Base-by-base conservation (phyloP, 2,888 invertebrate genomes). In the Loripinus fragilis region DNA sequence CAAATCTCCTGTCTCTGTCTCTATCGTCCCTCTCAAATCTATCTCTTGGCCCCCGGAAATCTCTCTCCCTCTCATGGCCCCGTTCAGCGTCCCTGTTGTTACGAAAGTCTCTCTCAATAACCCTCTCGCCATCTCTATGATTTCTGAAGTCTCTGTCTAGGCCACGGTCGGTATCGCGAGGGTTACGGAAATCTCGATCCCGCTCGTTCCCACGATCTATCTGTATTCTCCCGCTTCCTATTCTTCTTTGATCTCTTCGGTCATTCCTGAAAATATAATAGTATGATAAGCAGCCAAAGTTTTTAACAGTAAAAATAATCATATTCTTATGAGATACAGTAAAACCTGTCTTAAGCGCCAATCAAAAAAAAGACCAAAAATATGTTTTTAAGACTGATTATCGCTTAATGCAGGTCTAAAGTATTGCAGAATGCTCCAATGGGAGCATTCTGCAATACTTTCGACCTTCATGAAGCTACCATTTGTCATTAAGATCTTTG, bases 221-320 rank as follows among this genome's bases (percentile, higher is more conserved):
- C 76, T 90, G 90, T 81, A 98, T 96, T 15, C 98, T 96, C 0
- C 98, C 97, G 88, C 97, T 97, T 7, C 97, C 97, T 90, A 97
- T 97, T 65, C 97, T 96, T 38, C 93, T 80, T 66, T 87, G 83
- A 35, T 86, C 89, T 33, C 89, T 78, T 60, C 85, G 79, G 48
- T 80, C 85, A 38, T 23, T 5, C 42, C 83, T 74, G 65, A 20
- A 69, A 68, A 38, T 42, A 35, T 12, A 38, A n/a, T n/a, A n/a
- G n/a, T n/a, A n/a, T n/a, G n/a, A n/a, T n/a, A n/a, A n/a, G n/a
- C n/a, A n/a, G n/a, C n/a, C n/a, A n/a, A n/a, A n/a, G n/a, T n/a
- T n/a, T n/a, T n/a, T n/a, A n/a, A n/a, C n/a, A n/a, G n/a, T n/a
- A n/a, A n/a, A n/a, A n/a, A n/a, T n/a, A n/a, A n/a, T n/a, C n/a